Evolutionary conservation across 2,113 vertebrate genomes (phyloP).

Genomic region (Oophaga pumilio): DNA sequence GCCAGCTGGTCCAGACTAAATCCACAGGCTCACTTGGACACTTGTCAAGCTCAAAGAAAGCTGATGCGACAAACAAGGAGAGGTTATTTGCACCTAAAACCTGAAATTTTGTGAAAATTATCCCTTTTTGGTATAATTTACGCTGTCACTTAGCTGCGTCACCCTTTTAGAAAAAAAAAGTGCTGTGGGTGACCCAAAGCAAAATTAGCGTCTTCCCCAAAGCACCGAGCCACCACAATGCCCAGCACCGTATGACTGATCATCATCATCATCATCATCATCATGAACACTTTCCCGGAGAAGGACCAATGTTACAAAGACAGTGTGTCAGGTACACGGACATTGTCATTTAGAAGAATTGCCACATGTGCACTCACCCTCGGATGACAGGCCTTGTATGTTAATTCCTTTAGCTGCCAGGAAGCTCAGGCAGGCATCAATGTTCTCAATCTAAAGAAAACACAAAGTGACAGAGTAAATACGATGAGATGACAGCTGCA

Average conservation of each 20-base stretch:
- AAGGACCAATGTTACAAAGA: background rate
- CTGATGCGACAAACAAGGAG: too few species aligned
- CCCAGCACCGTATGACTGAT: background rate
- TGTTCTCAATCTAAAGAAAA: constrained; percentile 90
- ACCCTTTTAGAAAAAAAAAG: too few species aligned
- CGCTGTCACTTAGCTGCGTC: too few species aligned
- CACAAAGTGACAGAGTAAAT: constrained; percentile 49
- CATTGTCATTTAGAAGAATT: background rate
- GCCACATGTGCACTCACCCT: constrained; percentile 78
- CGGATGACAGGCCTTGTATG: constrained; percentile 97
- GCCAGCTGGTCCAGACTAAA: too few species aligned
- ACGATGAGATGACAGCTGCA: background rate
- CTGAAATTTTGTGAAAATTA: too few species aligned
- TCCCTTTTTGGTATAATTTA: too few species aligned
- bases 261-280: background rate
- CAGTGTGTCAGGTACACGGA: background rate
- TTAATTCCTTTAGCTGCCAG: constrained; percentile 98
- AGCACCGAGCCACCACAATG: background rate
- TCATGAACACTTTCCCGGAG: background rate
- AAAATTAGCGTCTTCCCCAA: too few species aligned
- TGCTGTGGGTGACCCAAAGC: too few species aligned
- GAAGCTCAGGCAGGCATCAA: constrained; percentile 96
- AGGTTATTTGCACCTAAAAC: too few species aligned
- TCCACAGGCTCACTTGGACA: too few species aligned
- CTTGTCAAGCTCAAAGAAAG: too few species aligned